phyloP scores from a whole-genome alignment of 1,140 invertebrate genomes.

The Tetragonula clypearis region DNA sequence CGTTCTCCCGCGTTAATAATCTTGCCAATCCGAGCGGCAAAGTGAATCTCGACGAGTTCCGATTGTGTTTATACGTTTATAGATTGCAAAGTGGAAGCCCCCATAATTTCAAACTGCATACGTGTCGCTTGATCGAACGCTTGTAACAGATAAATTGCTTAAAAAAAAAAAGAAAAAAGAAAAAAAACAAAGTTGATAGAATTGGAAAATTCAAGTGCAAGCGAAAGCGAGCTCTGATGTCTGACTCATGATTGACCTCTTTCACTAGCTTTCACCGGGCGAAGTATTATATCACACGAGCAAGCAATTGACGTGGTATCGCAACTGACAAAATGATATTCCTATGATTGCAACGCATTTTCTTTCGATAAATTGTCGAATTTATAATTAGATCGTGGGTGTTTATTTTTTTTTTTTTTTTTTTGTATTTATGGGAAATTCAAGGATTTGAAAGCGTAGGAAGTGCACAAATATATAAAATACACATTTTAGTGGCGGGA shows the following conservation, averaged over 20 bases:
- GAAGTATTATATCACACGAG: no score
- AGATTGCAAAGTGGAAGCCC: background rate
- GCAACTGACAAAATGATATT: no score
- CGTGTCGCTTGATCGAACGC: background rate
- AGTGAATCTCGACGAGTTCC: background rate
- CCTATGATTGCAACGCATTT: no score
- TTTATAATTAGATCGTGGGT: no score
- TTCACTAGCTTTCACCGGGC: background rate
- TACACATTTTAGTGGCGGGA: no score
- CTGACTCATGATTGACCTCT: background rate
- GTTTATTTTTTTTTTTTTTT: no score
- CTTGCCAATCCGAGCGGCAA: background rate
- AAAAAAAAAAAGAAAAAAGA: no score
- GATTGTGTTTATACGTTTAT: background rate
- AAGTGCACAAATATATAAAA: no score
- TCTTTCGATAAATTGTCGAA: no score
- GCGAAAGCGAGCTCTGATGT: background rate
- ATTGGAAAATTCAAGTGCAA: background rate
- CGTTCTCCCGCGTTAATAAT: background rate
- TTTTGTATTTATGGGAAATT: no score
- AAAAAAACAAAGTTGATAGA: background rate
- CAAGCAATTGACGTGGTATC: no score
- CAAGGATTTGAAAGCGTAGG: no score
- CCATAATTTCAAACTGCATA: background rate
- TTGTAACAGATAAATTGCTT: background rate